Evolutionary conservation across 2,888 invertebrate genomes (phyloP), one percentile per base, ranked within the genome.

Genomic region (Lagria hirta): DNA sequence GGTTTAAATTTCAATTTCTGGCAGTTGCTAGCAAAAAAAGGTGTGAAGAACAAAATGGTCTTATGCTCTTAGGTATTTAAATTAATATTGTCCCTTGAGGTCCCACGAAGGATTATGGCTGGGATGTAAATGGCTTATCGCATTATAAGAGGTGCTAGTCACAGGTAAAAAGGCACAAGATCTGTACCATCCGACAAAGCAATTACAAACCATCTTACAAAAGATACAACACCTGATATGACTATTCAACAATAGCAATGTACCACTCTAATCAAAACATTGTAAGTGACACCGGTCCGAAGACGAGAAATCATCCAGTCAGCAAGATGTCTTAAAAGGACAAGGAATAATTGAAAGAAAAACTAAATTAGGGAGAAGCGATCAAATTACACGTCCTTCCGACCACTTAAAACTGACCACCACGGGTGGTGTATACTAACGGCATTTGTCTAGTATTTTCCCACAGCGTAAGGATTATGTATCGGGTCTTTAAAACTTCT

Each of bases 51-150:
- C n/a, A n/a, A n/a, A n/a, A n/a, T n/a, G n/a, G n/a, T n/a, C n/a
- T n/a, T n/a, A n/a, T n/a, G n/a, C n/a, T n/a, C n/a, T n/a, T n/a
- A n/a, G n/a, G n/a, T n/a, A n/a, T n/a, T n/a, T n/a, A n/a, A n/a
- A n/a, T n/a, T n/a, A n/a, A n/a, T n/a, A n/a, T n/a, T 14, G 33
- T 10, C 33, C 42, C 34, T 16, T 8, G 28, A 28, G 23, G 34
- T 51, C 52, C 36, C 48, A 51, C 49, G 49, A 34, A 24, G 48
- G 51, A 53, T 51, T 50, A 53, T 13, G 52, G 55, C 55, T 52
- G 62, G 60, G 49, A 52, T 61, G 61, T 64, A 59, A 58, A 60
- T 57, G 61, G 61, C 58, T 61, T 61, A 61, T 54, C 57, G 51
- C 60, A 61, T 64, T 64, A 60, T 38, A 41, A 51, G 50, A 58